Base-by-base conservation (phyloP, 2,113 vertebrate genomes). In the Mungos mungo region DNA sequence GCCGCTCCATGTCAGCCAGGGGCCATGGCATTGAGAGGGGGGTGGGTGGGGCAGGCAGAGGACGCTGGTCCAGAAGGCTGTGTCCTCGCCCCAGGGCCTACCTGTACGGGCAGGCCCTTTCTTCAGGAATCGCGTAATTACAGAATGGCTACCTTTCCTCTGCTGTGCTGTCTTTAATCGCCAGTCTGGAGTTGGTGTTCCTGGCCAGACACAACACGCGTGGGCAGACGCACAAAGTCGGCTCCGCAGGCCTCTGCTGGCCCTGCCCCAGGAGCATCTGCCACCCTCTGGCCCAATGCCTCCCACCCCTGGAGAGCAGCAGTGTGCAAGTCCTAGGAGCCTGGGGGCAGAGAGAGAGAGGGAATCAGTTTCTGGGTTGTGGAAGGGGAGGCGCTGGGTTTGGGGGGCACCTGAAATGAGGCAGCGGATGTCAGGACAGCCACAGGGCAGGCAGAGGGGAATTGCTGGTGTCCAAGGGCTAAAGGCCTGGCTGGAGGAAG, bases 151-250 rank as follows among this genome's bases (percentile, higher is more conserved):
- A 38, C 60, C 95, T 94, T 93, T 31, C 57, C 71, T 52, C 47
- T 77, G 69, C 52, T 87, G 8, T 29, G 54, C 92, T 84, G 89
- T 88, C 93, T 96, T 76, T 97, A 96, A 98, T 98, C n/a, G 27
- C 66, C 74, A 47, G 97, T 97, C 97, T 97, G 95, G 77, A 95
- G 81, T 18, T 29, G 25, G 71, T 94, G 96, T 79, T 84, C 79
- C 90, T 6, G 60, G 93, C 95, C 96, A 97, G 97, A 98, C 96
- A 94, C 65, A 97, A 86, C 96, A 92, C 29, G 92, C 1, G 52
- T 95, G 94, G 96, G 89, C 86, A 71, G 95, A 89, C 3, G 12
- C 19, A 5, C 2, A 3, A 45, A 74, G 54, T 50, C 65, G 19
- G 72, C 63, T n/a, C 50, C 18, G 83, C 68, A n/a, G 96, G 19